phyloP scores from a whole-genome alignment of 2,888 invertebrate genomes.

The Trissolcus japonicus region DNA sequence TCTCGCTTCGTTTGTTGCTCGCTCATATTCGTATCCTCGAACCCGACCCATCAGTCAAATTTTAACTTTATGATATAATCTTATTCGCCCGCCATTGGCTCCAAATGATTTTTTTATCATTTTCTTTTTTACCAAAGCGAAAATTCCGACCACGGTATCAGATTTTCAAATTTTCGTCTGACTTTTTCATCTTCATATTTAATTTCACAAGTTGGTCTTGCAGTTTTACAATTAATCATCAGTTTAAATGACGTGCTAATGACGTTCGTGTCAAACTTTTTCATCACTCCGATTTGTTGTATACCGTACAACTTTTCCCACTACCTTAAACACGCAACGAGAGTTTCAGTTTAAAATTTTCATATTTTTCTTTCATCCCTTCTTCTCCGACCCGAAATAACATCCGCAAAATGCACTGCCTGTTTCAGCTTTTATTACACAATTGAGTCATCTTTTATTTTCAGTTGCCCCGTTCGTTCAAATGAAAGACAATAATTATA shows the following conservation, averaged over 20 bases:
- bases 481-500: neutral
- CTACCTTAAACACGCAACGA: too few species aligned
- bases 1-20: slow-evolving; percentile 56
- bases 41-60: slow-evolving; percentile 49
- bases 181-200: too few species aligned
- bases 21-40: slow-evolving; percentile 55
- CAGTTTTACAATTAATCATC: too few species aligned
- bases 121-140: slow-evolving; percentile 18
- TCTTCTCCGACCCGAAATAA: too few species aligned
- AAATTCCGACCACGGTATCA: slow-evolving; percentile 1
- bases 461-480: neutral
- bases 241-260: slow-evolving; percentile 9
- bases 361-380: too few species aligned
- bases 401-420: too few species aligned
- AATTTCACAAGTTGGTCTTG: too few species aligned
- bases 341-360: slow-evolving; percentile 1
- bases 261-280: too few species aligned
- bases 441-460: neutral
- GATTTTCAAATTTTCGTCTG: too few species aligned
- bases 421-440: too few species aligned
- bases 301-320: neutral
- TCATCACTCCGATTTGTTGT: neutral
- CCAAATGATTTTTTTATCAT: slow-evolving; percentile 13
- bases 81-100: slow-evolving; percentile 13
- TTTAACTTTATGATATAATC: slow-evolving; percentile 48